Evolutionary conservation across 2,888 invertebrate genomes (phyloP), one percentile per base, ranked within the genome.

Genomic region (Temnothorax ravouxi): DNA sequence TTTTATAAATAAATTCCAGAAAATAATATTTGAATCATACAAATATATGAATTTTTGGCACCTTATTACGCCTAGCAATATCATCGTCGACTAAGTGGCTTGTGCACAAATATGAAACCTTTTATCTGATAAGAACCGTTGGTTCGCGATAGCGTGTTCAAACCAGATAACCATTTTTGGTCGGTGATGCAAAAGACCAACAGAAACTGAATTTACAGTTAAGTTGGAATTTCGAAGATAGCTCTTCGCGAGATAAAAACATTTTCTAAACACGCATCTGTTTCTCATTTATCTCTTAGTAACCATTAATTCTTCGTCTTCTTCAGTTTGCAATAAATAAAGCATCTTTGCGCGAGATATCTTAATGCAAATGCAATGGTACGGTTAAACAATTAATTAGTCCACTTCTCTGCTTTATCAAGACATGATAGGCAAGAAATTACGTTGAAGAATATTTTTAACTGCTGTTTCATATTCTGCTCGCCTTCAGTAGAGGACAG

Each of bases 71-170:
- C 6, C 59, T 74, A 64, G 59, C 38, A 5, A 66, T 38, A 52
- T 66, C 38, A 52, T 15, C 18, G 18, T 38, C 13, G 52, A 25
- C 50, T 77, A 74, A 41, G 61, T 38, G 75, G 41, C n/a, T n/a
- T 47, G 54, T 50, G 54, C 25, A 29, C 67, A 85, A 85, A 79
- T 71, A 86, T 56, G 34, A 84, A 84, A 62, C 50, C 52, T 50
- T 72, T 90, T 90, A 90, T 90, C 89, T 86, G 90, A 90, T 90
- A 89, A 90, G 71, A 76, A 62, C 50, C 9, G 25, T 34, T 38
- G 74, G 5, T 56, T 54, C 52, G 21, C 54, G 88, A 90, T 90
- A 90, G 21, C 80, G 15, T 82, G 66, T 81, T 87, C 41, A 87
- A 87, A 89, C 84, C 44, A 88, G 89, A 90, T 90, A 88, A 62